Conservation (phyloP, 2,888 invertebrate genomes). For the Volucella bombylans region DNA sequence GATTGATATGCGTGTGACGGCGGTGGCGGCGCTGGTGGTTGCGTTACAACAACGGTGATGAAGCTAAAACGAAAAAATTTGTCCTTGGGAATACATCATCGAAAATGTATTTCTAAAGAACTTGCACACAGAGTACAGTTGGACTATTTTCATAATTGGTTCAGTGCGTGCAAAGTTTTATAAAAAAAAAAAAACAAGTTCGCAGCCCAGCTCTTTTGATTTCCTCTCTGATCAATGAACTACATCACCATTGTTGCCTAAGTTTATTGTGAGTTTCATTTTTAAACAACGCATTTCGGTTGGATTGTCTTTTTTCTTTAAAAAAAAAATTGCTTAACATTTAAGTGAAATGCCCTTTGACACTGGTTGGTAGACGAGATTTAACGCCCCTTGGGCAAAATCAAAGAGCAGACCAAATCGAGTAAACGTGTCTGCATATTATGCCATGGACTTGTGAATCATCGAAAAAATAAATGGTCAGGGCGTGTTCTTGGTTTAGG, state of each 20-base stretch:
- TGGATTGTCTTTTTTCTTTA: slow-evolving; percentile 20
- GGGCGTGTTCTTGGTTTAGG: slow-evolving; percentile 42
- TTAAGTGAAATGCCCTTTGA: slow-evolving; percentile 65
- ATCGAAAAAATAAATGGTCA: slow-evolving; percentile 38
- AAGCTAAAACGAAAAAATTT: slow-evolving; percentile 33
- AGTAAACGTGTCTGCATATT: slow-evolving; percentile 38
- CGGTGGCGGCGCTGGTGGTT: slow-evolving; percentile 26
- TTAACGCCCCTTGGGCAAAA: slow-evolving; percentile 7
- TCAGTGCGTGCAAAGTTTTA: slow-evolving; percentile 40
- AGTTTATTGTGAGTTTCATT: slow-evolving; percentile 7
- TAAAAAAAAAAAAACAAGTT: slow-evolving; percentile 31
- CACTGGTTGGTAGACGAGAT: slow-evolving; percentile 43
- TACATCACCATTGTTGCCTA: slow-evolving; percentile 15
- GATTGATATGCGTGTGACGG: slow-evolving; percentile 55
- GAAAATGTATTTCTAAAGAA: slow-evolving; percentile 18
- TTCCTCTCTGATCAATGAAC: slow-evolving; percentile 21
- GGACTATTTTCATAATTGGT: slow-evolving; percentile 12
- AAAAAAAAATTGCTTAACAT: slow-evolving; percentile 48
- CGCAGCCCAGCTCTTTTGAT: slow-evolving; percentile 51
- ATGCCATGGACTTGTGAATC: slow-evolving; percentile 41
- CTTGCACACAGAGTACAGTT: not conserved
- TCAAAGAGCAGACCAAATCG: slow-evolving; percentile 32
- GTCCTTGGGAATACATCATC: slow-evolving; percentile 64
- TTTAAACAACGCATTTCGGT: not conserved
- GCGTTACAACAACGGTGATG: slow-evolving; percentile 35